phyloP scores from a whole-genome alignment of 2,888 invertebrate species.

The Lamellibrachia satsuma region DNA sequence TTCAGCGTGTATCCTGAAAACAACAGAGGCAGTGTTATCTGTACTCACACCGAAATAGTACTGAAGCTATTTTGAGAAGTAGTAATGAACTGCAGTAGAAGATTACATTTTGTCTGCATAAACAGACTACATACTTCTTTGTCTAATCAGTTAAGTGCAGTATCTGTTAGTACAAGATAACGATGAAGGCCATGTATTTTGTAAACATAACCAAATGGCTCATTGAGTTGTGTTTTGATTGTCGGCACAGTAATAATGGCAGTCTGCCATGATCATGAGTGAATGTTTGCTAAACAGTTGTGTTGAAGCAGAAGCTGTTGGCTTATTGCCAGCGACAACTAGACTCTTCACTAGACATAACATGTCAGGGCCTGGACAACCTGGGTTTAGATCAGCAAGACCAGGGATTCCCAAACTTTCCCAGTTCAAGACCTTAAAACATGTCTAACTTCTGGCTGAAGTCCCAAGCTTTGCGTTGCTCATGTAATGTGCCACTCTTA shows the following conservation, averaged over 20 bases:
- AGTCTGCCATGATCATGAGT: not conserved
- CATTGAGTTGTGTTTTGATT: not conserved
- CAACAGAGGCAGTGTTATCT: not conserved
- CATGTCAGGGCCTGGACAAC: not conserved
- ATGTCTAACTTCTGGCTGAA: no score
- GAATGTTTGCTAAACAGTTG: not conserved
- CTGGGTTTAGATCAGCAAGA: not conserved
- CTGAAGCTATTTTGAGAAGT: not conserved
- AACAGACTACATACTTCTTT: not conserved
- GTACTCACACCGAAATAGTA: not conserved
- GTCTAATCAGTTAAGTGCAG: not conserved
- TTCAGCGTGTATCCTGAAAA: not conserved
- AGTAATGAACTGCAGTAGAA: not conserved
- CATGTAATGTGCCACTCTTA: no score
- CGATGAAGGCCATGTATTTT: not conserved
- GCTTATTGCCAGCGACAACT: not conserved
- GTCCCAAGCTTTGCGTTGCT: no score
- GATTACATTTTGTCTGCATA: not conserved
- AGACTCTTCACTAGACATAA: slow-evolving; percentile 8
- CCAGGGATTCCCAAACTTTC: no score
- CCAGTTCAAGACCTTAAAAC: no score
- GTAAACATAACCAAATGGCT: not conserved
- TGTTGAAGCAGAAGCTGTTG: not conserved
- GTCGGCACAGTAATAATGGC: not conserved
- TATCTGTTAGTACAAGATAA: not conserved